These are phyloP conservation scores for Odontophorus gujanensis DNA, from an alignment of 2,113 vertebrate species.

Conservation along the genomic window DNA sequence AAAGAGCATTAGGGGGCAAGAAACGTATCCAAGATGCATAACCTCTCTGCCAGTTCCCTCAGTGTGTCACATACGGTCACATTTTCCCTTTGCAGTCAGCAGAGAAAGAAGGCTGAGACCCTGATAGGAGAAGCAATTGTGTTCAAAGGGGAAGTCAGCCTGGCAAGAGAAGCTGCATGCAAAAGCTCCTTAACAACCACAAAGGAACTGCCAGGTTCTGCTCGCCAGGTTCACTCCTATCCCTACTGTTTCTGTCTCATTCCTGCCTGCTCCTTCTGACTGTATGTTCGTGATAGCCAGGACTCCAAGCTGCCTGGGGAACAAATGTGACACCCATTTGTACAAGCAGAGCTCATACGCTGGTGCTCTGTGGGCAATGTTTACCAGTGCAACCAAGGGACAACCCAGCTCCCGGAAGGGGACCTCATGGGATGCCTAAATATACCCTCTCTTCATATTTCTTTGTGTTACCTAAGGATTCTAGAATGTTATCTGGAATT, in stretches of 20 bases:
- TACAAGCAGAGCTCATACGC: neutral
- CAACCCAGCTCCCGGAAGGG: accelerated
- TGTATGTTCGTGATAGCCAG: neutral
- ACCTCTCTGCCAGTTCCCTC: accelerated
- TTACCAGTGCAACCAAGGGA: neutral
- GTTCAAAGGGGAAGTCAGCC: neutral
- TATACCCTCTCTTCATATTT: neutral
- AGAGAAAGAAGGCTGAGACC: neutral
- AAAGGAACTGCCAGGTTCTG: neutral
- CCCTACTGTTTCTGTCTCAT: neutral
- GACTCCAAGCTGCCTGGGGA: neutral
- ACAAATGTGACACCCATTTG: accelerated
- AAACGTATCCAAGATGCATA: neutral
- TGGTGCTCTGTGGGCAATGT: neutral
- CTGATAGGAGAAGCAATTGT: neutral
- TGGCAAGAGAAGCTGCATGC: neutral
- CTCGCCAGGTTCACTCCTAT: neutral
- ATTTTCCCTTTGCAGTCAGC: neutral
- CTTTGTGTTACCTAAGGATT: neutral
- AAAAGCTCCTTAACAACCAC: neutral
- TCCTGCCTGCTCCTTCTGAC: neutral
- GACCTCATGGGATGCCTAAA: accelerated
- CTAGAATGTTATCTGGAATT: neutral
- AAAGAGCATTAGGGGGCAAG: accelerated
- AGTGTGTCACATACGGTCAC: accelerated